phyloP scores from a whole-genome alignment of 1,140 invertebrate species.

The Agrilus planipennis region DNA sequence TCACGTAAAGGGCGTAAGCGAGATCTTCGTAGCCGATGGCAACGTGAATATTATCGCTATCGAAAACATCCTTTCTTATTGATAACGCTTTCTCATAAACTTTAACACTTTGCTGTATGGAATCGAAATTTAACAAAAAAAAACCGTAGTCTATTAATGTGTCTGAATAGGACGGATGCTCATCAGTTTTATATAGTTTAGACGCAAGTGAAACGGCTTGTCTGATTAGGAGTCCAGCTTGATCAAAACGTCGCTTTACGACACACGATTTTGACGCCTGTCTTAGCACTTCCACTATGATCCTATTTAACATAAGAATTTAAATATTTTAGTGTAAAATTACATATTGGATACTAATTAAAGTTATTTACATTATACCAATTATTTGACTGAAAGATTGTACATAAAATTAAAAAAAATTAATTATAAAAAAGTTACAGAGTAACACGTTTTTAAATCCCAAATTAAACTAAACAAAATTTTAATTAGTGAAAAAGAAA shows the following conservation, averaged over 20 bases:
- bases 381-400: too few relatives aligned
- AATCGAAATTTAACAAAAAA: slow-evolving; percentile 82
- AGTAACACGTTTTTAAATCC: too few relatives aligned
- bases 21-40: slow-evolving; percentile 81
- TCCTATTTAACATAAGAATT: slow-evolving; percentile 34
- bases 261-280: slow-evolving; percentile 78
- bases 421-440: too few relatives aligned
- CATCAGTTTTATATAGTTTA: slow-evolving; percentile 47
- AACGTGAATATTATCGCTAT: slow-evolving; percentile 71
- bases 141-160: slow-evolving; percentile 79
- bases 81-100: slow-evolving; percentile 73
- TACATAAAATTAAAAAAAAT: too few relatives aligned
- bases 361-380: too few relatives aligned
- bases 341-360: too few relatives aligned
- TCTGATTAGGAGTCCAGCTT: slow-evolving; percentile 66
- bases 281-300: slow-evolving; percentile 66
- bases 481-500: too few relatives aligned
- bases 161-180: slow-evolving; percentile 72
- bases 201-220: slow-evolving; percentile 66
- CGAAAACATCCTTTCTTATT: slow-evolving; percentile 66
- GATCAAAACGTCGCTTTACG: slow-evolving; percentile 68
- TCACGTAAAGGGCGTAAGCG: slow-evolving; percentile 82
- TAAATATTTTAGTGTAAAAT: too few relatives aligned
- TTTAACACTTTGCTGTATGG: slow-evolving; percentile 64
- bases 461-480: too few relatives aligned